Evolutionary conservation across 2,113 vertebrate genomes (phyloP), one percentile per base, ranked within the genome.

Genomic region (Pimephales promelas): DNA sequence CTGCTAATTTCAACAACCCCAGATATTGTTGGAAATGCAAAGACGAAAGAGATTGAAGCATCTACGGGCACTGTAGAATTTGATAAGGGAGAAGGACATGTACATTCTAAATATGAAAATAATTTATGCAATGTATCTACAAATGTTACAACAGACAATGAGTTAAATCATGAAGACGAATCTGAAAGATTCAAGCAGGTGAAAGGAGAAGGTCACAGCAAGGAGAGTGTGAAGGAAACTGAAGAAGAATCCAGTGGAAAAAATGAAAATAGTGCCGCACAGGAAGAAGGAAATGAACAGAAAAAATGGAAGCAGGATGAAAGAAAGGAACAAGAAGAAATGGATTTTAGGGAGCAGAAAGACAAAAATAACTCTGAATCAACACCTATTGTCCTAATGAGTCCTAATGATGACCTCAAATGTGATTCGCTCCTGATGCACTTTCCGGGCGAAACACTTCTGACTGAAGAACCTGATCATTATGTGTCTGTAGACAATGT

Each of bases 1-100:
- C 40, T 4, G 26, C 20, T 79, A 28, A 2, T 18, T 22, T 49
- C 56, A 45, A 40, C 40, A 22, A 80, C 28, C 11, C 2, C 64
- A 79, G 47, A 57, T 73, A 36, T 28, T 66, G n/a, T 56, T 78
- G 47, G 45, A 84, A 77, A 84, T 49, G 43, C 26, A 74, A 82
- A 73, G 10, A 66, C 22, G 16, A 81, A 80, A 52, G 36, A 75
- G 45, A 31, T n/a, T 75, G 18, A 72, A 20, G 14, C 20, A 28
- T 31, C 14, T 43, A 36, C 82, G 14, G 28, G 26, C 20, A 45
- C 26, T 16, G 28, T 3, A 68, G 13, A 74, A 49, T 45, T 78
- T 34, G 34, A 77, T 49, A 34, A 83, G 75, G 13, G 47, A 34
- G 61, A 75, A 18, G 66, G 28, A 81, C 49, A 61, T 24, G 18